These are phyloP conservation scores for Polyommatus iphigenia DNA, from an alignment of 2,888 invertebrate genomes.

Conservation along the genomic window DNA sequence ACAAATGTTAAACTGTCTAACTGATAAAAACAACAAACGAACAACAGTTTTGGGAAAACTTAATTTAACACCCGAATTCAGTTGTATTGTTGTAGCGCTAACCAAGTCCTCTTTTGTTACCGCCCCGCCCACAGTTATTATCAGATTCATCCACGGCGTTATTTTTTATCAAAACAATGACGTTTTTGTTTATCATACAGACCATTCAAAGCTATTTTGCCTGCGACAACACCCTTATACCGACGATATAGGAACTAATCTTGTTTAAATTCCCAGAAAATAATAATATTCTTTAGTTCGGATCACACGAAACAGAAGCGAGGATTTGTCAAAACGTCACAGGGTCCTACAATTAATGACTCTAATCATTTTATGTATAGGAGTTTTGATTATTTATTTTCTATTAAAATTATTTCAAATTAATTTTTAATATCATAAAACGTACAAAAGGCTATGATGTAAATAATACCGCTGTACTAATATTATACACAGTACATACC, in stretches of 20 bases:
- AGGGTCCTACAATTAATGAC: conserved; percentile 61
- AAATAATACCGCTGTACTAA: neutral
- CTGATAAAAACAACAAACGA: conserved; percentile 67
- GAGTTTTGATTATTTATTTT: conserved; percentile 30
- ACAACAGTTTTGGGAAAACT: conserved; percentile 66
- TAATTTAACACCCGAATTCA: conserved; percentile 77
- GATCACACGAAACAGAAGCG: conserved; percentile 51
- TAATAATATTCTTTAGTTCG: conserved; percentile 33
- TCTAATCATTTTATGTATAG: conserved; percentile 52
- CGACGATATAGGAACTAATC: neutral
- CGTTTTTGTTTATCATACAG: conserved; percentile 50
- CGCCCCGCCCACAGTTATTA: conserved; percentile 74
- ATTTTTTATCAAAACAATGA: conserved; percentile 81
- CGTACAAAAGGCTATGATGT: neutral
- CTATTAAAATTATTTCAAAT: neutral
- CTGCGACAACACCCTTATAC: neutral
- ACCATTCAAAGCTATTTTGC: neutral
- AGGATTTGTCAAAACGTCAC: conserved; percentile 62
- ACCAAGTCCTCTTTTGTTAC: conserved; percentile 75
- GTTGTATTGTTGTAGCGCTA: conserved; percentile 72
- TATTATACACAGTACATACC: neutral
- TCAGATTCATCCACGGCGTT: conserved; percentile 75
- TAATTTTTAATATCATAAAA: no score
- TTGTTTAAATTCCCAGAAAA: neutral
- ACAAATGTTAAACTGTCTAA: conserved; percentile 55